Percentiles rank a stretch among this genome's conserved stretches.
Conservation (phyloP, 2,113 vertebrate genomes). For the Cololabis saira region DNA sequence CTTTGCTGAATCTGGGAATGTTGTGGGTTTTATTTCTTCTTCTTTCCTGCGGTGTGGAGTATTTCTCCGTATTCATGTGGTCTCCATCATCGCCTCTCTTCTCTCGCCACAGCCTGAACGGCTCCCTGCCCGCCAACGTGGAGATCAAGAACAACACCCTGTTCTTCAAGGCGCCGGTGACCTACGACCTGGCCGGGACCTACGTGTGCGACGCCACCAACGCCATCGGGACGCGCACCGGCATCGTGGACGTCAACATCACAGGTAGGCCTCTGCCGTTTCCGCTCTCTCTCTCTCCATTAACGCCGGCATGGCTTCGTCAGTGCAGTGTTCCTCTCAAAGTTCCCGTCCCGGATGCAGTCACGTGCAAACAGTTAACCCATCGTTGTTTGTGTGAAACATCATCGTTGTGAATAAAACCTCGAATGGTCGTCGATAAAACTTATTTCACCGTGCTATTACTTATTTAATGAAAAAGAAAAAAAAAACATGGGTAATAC, state of each 20-base stretch:
- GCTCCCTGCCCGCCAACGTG: slow-evolving; percentile 90
- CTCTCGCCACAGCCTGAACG: slow-evolving; percentile 86
- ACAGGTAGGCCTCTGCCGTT: slow-evolving; percentile 87
- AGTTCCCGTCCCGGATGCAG: too few species aligned
- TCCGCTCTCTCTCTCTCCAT: background rate
- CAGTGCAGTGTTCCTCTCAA: slow-evolving; percentile 39
- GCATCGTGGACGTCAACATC: slow-evolving; percentile 95
- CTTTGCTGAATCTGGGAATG: slow-evolving; percentile 34
- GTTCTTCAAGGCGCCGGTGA: slow-evolving; percentile 91
- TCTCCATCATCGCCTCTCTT: slow-evolving; percentile 38
- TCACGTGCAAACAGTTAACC: too few species aligned
- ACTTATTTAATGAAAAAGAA: too few species aligned
- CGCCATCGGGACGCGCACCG: slow-evolving; percentile 91
- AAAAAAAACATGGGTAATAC: too few species aligned
- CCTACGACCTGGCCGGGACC: slow-evolving; percentile 89
- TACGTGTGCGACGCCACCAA: slow-evolving; percentile 97
- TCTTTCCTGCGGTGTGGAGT: slow-evolving; percentile 19
- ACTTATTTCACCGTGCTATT: too few species aligned
- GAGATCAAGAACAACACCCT: slow-evolving; percentile 96
- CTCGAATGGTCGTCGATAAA: too few species aligned
- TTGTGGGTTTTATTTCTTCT: background rate
- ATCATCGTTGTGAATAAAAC: too few species aligned
- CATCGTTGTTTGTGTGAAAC: too few species aligned
- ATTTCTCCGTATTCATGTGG: slow-evolving; percentile 34
- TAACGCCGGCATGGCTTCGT: slow-evolving; percentile 34